phyloP scores from a whole-genome alignment of 2,113 vertebrate genomes.

The Ondatra zibethicus region DNA sequence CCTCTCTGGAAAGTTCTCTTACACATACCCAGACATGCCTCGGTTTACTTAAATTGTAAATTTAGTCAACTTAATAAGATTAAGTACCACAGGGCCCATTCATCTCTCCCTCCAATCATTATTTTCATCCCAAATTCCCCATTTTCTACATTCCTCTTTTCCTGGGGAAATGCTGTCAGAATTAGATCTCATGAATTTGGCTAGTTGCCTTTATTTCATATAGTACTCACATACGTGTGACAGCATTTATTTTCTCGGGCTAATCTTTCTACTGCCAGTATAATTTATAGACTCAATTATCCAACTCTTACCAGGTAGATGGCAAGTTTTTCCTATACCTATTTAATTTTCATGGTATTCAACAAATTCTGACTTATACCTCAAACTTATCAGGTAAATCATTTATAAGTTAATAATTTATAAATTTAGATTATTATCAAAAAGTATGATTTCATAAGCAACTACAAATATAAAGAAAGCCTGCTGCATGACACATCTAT shows the following conservation, averaged over 20 bases:
- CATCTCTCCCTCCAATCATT: not conserved
- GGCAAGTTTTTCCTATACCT: not conserved
- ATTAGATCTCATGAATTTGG: not conserved
- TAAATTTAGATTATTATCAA: not conserved
- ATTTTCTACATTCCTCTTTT: not conserved
- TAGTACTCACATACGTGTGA: not conserved
- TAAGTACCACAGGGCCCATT: not conserved
- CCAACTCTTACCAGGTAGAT: not conserved
- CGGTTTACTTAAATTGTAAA: not conserved
- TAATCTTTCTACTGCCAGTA: not conserved
- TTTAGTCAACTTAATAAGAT: not conserved
- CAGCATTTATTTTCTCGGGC: not conserved
- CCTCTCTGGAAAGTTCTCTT: not conserved
- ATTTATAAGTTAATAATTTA: not conserved
- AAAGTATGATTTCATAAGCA: conserved; percentile 26
- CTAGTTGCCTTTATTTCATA: not conserved
- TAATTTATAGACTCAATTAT: not conserved
- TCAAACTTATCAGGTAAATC: not conserved
- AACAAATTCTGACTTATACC: not conserved
- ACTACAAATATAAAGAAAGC: conserved; percentile 8
- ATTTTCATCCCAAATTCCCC: not conserved
- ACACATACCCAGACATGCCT: not conserved
- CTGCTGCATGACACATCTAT: not conserved
- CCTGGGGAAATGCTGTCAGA: not conserved
- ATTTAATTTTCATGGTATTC: not conserved